Conservation (phyloP, 2,888 invertebrate species). For the Tillus elongatus region DNA sequence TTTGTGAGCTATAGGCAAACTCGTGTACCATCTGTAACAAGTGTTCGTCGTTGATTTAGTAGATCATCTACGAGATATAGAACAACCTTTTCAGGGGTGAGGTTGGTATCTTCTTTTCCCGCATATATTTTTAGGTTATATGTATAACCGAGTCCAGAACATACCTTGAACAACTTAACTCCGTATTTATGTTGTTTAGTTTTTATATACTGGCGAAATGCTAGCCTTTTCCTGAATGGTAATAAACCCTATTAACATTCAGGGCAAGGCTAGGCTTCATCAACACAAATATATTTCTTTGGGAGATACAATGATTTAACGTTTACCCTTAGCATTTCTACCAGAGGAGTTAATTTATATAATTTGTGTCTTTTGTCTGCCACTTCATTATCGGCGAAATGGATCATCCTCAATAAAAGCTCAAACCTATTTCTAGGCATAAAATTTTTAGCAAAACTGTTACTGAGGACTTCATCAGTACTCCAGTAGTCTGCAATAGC, state of each 20-base stretch:
- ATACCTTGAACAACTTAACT: conserved; percentile 7
- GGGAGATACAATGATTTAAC: conserved; percentile 5
- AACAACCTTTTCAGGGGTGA: conserved; percentile 1
- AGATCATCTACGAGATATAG: neutral
- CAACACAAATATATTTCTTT: conserved; percentile 6
- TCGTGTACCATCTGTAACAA: conserved; percentile 13
- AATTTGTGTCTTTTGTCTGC: conserved; percentile 7
- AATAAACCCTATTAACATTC: too few relatives aligned
- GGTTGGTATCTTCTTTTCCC: conserved; percentile 6
- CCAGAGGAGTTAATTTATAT: conserved; percentile 5
- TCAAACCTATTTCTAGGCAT: conserved; percentile 4
- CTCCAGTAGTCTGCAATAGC: conserved; percentile 10
- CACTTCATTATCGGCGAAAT: conserved; percentile 5
- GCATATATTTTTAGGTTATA: conserved; percentile 7
- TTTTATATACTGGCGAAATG: conserved; percentile 7
- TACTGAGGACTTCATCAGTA: conserved; percentile 5
- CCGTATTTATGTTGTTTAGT: conserved; percentile 8
- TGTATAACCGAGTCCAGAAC: conserved; percentile 5
- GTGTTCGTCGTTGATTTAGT: conserved; percentile 7
- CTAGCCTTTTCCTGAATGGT: neutral
- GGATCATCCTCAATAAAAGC: conserved; percentile 6
- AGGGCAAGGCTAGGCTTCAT: too few relatives aligned
- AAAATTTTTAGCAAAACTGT: conserved; percentile 5
- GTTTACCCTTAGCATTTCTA: conserved; percentile 3
- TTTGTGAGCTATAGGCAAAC: conserved; percentile 10